Evolutionary conservation across 2,113 vertebrate genomes (phyloP), one percentile per base, ranked within the genome.

Genomic region (Psittacara wagleri): DNA sequence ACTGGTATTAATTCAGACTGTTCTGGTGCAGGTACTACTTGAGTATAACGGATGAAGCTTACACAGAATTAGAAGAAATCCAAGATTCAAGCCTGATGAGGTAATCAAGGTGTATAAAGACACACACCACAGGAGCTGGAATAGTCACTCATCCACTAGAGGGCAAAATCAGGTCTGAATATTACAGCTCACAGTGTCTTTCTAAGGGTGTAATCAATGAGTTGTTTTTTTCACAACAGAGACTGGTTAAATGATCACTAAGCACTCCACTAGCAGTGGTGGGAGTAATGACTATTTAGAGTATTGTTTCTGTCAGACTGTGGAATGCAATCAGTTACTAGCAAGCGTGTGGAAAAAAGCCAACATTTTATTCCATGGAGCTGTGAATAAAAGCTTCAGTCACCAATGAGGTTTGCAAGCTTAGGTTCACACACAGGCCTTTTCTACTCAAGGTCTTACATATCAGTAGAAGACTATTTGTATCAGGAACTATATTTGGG

Each of bases 1-100:
- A 62, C 69, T 95, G 83, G 75, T 90, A 88, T 96, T 93, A 84
- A 95, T 88, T 83, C 54, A 66, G 54, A 67, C 74, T 92, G 84
- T 95, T 92, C 74, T 92, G 85, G 23, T 67, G 78, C 89, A 95
- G 66, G 62, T 75, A 76, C 67, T 63, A 51, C 59, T 85, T 80
- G 49, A 90, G 41, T 66, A 61, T 92, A 95, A 92, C 63, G 89
- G 86, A 92, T 73, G n/a, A 91, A 92, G 25, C 46, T 63, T 66
- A 37, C 52, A 57, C 24, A 87, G 85, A 91, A 90, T 88, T 88
- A 70, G 86, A 84, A 84, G 86, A 91, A 89, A 87, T 84, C 63
- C 85, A 82, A 95, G 70, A 89, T 73, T 76, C 48, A 9, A 85
- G 77, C 70, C 57, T 62, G 74, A 57, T 91, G 70, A 83, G 67